Conservation (phyloP, 2,113 vertebrate genomes). For the Oreotragus oreotragus region DNA sequence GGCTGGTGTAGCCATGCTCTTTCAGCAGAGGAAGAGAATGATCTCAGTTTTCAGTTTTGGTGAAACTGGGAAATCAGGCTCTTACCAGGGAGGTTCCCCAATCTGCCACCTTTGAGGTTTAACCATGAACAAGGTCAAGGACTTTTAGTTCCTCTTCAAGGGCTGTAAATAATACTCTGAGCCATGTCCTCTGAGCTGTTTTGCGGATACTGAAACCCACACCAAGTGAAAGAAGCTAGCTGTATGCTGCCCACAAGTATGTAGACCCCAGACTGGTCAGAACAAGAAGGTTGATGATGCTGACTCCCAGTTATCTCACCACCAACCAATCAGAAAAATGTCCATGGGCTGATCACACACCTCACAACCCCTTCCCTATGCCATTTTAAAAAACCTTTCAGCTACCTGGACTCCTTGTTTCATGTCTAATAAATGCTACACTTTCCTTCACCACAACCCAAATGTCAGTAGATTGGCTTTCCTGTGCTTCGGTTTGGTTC, state of each 20-base stretch:
- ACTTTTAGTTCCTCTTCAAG: not conserved
- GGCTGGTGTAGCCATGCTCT: accelerated
- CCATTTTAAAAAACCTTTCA: not conserved
- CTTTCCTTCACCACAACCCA: not conserved
- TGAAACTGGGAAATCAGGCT: not conserved
- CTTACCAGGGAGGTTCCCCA: not conserved
- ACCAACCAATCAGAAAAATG: not conserved
- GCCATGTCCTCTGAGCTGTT: not conserved
- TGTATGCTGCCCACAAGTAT: not conserved
- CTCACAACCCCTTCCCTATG: not conserved
- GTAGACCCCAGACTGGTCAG: not conserved
- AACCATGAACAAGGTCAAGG: not conserved
- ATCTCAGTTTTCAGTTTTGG: not conserved
- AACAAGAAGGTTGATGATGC: not conserved
- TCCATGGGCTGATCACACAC: not conserved
- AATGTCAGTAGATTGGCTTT: not conserved
- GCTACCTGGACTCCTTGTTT: not conserved
- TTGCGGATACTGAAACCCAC: not conserved
- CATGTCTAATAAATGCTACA: not conserved
- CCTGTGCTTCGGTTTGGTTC: not conserved
- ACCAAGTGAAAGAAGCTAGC: not conserved
- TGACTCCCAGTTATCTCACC: not conserved
- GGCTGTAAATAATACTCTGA: not conserved
- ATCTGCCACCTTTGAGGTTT: not conserved
- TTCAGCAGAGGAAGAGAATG: not conserved